Conservation (phyloP, 2,888 invertebrate genomes). For the Drosophila affinis region DNA sequence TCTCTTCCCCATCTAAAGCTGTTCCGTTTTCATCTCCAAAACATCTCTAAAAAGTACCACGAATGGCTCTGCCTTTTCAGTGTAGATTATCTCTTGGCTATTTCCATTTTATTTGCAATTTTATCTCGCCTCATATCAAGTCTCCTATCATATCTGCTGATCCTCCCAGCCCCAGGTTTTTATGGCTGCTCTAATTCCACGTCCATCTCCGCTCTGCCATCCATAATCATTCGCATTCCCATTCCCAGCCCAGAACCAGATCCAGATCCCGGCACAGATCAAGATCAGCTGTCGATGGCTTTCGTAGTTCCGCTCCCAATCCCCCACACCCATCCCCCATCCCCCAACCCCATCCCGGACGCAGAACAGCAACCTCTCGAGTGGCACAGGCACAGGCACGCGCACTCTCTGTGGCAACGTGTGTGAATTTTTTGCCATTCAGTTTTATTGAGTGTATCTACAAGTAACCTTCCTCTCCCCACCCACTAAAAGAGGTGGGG, state of each 20-base stretch:
- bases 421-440: constrained; percentile 37
- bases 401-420: constrained; percentile 14
- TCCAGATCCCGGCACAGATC: constrained; percentile 1
- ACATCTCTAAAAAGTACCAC: neutral
- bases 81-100: neutral
- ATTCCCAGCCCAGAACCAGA: neutral
- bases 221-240: constrained; percentile 22
- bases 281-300: constrained; percentile 41
- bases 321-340: neutral
- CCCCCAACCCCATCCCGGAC: neutral
- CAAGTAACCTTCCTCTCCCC: neutral
- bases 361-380: neutral
- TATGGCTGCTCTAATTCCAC: constrained; percentile 31
- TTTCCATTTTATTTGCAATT: constrained; percentile 23
- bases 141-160: neutral
- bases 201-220: constrained; percentile 11
- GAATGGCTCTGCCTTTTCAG: neutral
- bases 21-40: constrained; percentile 1
- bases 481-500: neutral
- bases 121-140: constrained; percentile 7
- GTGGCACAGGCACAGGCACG: neutral
- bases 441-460: constrained; percentile 41
- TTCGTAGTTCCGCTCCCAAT: constrained; percentile 6
- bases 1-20: too few relatives aligned
- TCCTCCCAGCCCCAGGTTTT: constrained; percentile 8